Base-by-base conservation (phyloP, 2,888 invertebrate genomes). In the Andrena marginata region DNA sequence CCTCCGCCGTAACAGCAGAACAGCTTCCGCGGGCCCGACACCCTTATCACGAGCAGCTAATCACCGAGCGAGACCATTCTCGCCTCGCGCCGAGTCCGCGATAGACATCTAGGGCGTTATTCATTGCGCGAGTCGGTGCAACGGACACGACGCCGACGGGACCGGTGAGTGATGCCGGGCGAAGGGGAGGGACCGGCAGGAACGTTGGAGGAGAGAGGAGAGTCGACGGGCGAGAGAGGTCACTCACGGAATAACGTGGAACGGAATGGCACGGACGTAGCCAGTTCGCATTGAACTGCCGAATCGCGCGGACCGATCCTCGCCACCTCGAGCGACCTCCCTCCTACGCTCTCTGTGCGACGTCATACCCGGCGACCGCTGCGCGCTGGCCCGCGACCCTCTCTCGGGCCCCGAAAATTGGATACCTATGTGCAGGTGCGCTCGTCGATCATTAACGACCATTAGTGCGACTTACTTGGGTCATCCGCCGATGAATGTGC, bases 271-370 rank as follows among this genome's bases (percentile, higher is more conserved):
- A 90, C 78, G 86, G 80, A 87, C 80, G 85, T 74, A 85, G 85
- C 83, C 89, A 91, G 91, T 91, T 86, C 81, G 87, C 78, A 90
- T 87, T 87, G 85, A 87, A 91, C 89, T 89, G 89, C 86, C 89
- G 89, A 89, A 89, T 89, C 88, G 84, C 54, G 80, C 80, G 84
- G 82, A 65, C 85, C 82, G 79, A 67, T 64, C n/a, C 10, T 49
- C 63, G 23, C n/a, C 35, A 56, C 64, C 35, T 35, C 23, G 13
- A n/a, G 42, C 42, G 42, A 42, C 3, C 49, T 48, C 64, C 29
- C 48, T 59, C 75, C 67, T 35, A 23, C 23, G 56, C 23, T 56
- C 51, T 49, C 29, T 51, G 42, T 42, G 42, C 42, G 42, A 42
- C 42, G 42, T 42, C 42, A 3, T 26, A n/a, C 29, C 31, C 51